Base-by-base conservation (phyloP, 2,888 invertebrate genomes). In the Taenaris catops region DNA sequence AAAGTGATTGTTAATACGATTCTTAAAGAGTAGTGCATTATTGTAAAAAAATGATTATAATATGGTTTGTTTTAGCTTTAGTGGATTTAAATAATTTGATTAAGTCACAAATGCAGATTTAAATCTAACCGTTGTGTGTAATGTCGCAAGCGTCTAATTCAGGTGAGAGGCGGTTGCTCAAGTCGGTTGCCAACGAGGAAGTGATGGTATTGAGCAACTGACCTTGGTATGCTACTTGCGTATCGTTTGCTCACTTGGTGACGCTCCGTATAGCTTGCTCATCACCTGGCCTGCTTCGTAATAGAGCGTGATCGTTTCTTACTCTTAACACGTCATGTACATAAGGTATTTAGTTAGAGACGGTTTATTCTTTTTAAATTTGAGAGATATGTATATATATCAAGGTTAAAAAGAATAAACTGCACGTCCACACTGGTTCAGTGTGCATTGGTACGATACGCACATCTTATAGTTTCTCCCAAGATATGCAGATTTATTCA, bases 131-230 rank as follows among this genome's bases (percentile, higher is more conserved):
- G 46, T 48, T 55, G 49, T 50, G 48, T 46, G 50, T 10, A 8
- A 57, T 69, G 67, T 68, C 59, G 75, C 63, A 75, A 74, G 53
- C 53, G 66, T 69, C 75, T 72, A 69, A 74, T 73, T 76, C 73
- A 63, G 66, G 81, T 78, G 78, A 79, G 79, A 78, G 81, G 81
- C 56, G 60, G 64, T 79, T 81, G 62, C 73, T 53, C 62, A 79
- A 78, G 73, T 36, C 44, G 64, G 63, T 74, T 69, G 70, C 70
- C 71, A 70, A 80, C 72, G 44, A 83, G 83, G 81, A 81, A 83
- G 78, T 66, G 72, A 78, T 70, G 73, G 75, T 61, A 69, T 75
- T 70, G 66, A 66, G 72, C 65, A 70, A 78, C 50, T 72, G 75
- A 79, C 81, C 83, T 83, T 81, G 76, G 58, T 46, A 51, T 44